A percentile compares a stretch with the other conserved stretches of the same genome.
phyloP scores from a whole-genome alignment of 1,140 invertebrate species.

The Pachyrhynchus sulphureomaculatus region DNA sequence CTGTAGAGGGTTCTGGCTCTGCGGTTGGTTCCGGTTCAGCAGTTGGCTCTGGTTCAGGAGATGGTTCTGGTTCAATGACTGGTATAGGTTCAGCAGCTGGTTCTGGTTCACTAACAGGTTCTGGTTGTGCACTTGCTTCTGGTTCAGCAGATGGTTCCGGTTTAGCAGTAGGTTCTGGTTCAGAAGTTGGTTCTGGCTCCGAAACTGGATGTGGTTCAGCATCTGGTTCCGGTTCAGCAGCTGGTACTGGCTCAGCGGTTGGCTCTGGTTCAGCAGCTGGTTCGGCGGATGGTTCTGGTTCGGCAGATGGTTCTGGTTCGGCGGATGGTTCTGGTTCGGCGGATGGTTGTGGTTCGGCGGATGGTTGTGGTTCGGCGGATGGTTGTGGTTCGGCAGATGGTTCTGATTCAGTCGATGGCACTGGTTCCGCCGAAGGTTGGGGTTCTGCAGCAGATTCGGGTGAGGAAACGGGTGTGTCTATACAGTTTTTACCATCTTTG shows the following conservation, averaged over 20 bases:
- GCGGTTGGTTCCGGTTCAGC: slow-evolving; percentile 42
- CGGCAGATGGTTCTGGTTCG: slow-evolving; percentile 39
- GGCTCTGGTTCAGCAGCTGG: slow-evolving; percentile 42
- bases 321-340: slow-evolving; percentile 41
- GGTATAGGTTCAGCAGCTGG: slow-evolving; percentile 43
- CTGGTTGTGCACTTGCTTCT: slow-evolving; percentile 41
- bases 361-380: slow-evolving; percentile 42
- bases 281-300: slow-evolving; percentile 39
- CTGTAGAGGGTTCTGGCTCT: slow-evolving; percentile 44
- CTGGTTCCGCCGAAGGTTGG: slow-evolving; percentile 18
- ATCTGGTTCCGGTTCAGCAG: slow-evolving; percentile 50
- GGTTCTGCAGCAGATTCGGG: slow-evolving; percentile 42
- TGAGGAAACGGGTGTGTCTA: slow-evolving; percentile 29
- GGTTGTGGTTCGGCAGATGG: slow-evolving; percentile 38
- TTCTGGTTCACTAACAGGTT: slow-evolving; percentile 46
- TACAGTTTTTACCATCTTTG: slow-evolving; percentile 54
- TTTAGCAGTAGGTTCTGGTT: slow-evolving; percentile 45
- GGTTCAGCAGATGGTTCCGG: slow-evolving; percentile 42
- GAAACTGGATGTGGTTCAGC: slow-evolving; percentile 44
- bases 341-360: slow-evolving; percentile 43
- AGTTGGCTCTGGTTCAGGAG: slow-evolving; percentile 44
- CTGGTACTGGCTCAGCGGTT: slow-evolving; percentile 40
- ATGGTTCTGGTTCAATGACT: slow-evolving; percentile 50
- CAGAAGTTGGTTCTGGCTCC: slow-evolving; percentile 41
- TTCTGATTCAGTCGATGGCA: slow-evolving; percentile 44